Evolutionary conservation across 2,113 vertebrate species (phyloP).

Genomic region (Podarcis cretensis): DNA sequence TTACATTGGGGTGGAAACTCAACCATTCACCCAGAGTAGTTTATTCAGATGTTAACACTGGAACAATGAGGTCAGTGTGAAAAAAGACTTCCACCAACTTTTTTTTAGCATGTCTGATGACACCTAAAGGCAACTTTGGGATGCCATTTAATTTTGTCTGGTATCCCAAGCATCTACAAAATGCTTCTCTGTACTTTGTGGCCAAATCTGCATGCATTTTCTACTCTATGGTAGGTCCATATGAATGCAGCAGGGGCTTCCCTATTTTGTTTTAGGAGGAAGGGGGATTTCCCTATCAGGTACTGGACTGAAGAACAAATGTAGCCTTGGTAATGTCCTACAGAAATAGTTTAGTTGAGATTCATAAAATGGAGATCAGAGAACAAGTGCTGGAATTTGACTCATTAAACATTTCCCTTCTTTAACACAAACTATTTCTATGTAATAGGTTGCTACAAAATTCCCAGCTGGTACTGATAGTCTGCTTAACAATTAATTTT

Average conservation of each 20-base stretch:
- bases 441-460: background rate
- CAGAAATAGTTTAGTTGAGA: background rate
- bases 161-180: background rate
- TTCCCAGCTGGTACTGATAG: background rate
- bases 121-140: background rate
- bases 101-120: background rate
- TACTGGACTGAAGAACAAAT: background rate
- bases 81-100: background rate
- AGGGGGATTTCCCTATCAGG: background rate
- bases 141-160: background rate
- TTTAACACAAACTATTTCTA: background rate
- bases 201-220: background rate
- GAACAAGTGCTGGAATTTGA: too few relatives aligned
- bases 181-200: background rate
- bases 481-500: background rate
- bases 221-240: background rate
- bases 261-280: background rate
- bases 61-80: background rate
- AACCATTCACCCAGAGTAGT: too few relatives aligned
- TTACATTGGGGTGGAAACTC: too few relatives aligned
- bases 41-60: background rate
- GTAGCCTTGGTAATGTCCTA: background rate
- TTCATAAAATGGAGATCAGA: background rate
- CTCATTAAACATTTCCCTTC: background rate
- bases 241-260: background rate